Conservation (phyloP, 2,888 invertebrate genomes). For the Andrena dorsata region DNA sequence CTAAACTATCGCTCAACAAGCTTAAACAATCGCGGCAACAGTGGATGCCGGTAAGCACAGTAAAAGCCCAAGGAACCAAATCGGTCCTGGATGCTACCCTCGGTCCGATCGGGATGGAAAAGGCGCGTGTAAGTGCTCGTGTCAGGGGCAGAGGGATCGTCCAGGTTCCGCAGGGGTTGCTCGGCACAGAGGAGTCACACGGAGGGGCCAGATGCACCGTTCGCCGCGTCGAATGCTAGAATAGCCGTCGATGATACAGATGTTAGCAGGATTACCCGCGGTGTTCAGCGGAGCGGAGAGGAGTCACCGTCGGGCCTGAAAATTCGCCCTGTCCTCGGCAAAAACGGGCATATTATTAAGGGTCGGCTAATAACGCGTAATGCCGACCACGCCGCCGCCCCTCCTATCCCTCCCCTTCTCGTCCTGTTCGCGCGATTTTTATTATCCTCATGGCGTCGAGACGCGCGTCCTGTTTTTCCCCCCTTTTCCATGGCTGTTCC, state of each 20-base stretch:
- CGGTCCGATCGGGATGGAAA: background rate
- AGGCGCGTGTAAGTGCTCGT: background rate
- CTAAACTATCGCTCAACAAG: no score
- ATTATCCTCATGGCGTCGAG: constrained; percentile 44
- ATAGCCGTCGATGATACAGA: constrained; percentile 82
- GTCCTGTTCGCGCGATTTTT: constrained; percentile 49
- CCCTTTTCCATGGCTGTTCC: constrained; percentile 1
- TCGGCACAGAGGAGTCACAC: background rate
- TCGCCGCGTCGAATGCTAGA: constrained; percentile 73
- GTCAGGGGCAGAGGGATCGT: background rate
- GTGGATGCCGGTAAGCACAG: no score
- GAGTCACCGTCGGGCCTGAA: constrained; percentile 57
- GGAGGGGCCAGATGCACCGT: constrained; percentile 76
- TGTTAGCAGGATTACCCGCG: constrained; percentile 76
- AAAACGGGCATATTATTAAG: constrained; percentile 77
- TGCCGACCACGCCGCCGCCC: constrained; percentile 68
- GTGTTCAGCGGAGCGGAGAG: constrained; percentile 64
- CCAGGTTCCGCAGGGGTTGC: background rate
- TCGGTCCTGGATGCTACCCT: background rate
- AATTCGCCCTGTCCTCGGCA: constrained; percentile 27
- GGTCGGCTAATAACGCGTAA: constrained; percentile 83
- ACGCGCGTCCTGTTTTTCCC: background rate
- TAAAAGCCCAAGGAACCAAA: no score
- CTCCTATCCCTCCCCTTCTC: no score
- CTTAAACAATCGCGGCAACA: no score